Percentiles rank a stretch among this genome's conserved stretches.
Evolutionary conservation across 2,888 invertebrate species (phyloP).

Genomic region (Tromatobia lineatoria): DNA sequence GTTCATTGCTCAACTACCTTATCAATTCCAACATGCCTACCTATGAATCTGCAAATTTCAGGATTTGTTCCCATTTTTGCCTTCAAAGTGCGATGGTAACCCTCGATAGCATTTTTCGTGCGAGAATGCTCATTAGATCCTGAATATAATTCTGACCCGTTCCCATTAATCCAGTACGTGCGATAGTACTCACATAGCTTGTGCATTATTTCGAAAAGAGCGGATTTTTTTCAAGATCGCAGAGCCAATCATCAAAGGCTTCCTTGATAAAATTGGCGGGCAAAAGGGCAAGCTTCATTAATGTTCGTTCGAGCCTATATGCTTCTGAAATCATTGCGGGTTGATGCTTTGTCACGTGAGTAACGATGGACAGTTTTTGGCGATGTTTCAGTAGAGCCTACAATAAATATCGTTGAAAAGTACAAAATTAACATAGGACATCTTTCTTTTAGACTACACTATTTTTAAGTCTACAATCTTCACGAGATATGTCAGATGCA

Average conservation of each 20-base stretch:
- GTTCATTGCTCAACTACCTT: too few relatives aligned
- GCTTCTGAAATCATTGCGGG: conserved; percentile 2
- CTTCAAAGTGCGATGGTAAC: conserved; percentile 1
- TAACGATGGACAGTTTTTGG: background rate
- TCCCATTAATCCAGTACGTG: background rate
- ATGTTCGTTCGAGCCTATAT: background rate
- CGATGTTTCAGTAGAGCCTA: background rate
- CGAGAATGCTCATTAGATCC: background rate
- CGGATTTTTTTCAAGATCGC: background rate
- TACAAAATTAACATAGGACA: too few relatives aligned
- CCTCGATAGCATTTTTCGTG: background rate
- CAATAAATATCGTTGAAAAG: background rate
- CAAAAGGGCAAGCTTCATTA: conserved; percentile 10
- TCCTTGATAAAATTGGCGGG: background rate
- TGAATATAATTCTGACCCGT: background rate
- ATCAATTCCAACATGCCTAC: too few relatives aligned
- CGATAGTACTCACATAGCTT: too few relatives aligned
- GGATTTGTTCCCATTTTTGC: conserved; percentile 4
- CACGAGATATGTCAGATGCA: background rate
- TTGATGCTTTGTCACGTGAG: background rate
- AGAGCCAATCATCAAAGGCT: background rate
- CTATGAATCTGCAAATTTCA: conserved; percentile 10
- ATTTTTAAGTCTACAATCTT: too few relatives aligned
- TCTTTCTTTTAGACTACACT: too few relatives aligned
- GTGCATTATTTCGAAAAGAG: conserved; percentile 11